Conservation (phyloP, 2,113 vertebrate genomes). For the Eidolon helvum region DNA sequence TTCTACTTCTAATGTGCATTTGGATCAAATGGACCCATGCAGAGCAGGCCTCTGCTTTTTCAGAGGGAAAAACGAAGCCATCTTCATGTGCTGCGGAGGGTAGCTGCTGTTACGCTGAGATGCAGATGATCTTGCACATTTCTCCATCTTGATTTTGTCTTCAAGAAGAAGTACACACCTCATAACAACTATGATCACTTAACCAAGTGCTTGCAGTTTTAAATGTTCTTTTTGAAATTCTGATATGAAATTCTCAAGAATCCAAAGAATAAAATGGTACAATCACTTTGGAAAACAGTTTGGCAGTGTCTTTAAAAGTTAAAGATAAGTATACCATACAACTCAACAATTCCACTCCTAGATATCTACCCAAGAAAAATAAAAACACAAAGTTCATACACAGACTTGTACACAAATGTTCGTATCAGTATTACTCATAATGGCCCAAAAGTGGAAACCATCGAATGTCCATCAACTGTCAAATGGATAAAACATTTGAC, state of each 20-base stretch:
- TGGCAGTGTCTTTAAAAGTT: not conserved
- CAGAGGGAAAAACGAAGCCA: not conserved
- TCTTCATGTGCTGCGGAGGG: not conserved
- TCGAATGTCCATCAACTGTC: not conserved
- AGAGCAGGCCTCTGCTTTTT: not conserved
- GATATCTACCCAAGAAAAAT: not conserved
- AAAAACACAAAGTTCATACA: slow-evolving; percentile 28
- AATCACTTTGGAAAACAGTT: slow-evolving; percentile 6
- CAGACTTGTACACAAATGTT: not conserved
- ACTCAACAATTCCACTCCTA: not conserved
- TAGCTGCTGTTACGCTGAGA: not conserved
- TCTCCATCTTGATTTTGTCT: not conserved
- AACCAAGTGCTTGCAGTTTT: not conserved
- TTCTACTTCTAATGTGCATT: not conserved
- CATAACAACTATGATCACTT: not conserved
- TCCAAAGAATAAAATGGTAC: not conserved
- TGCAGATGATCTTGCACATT: not conserved
- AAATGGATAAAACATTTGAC: not conserved
- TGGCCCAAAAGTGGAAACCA: not conserved
- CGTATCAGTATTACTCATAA: not conserved
- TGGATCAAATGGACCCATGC: not conserved
- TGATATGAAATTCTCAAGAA: too few species aligned
- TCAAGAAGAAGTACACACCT: not conserved
- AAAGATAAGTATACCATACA: not conserved
- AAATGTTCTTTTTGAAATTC: slow-evolving; percentile 11